Conservation (phyloP, 1,140 invertebrate species). For the Varroa destructor region DNA sequence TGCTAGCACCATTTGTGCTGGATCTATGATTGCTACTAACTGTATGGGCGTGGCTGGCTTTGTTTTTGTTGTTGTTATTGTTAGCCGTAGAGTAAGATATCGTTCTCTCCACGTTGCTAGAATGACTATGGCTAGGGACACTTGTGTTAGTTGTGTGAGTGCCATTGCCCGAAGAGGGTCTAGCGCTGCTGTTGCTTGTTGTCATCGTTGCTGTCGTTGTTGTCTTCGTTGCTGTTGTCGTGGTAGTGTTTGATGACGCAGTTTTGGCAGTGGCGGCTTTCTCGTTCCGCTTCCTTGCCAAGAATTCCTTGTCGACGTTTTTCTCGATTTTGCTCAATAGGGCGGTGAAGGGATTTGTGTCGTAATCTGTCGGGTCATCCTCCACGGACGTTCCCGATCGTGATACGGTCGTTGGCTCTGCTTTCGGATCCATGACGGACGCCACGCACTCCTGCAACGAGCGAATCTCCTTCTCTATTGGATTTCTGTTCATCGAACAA, state of each 20-base stretch:
- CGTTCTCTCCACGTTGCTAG: too few relatives aligned
- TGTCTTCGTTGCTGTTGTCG: neutral
- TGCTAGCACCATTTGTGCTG: neutral
- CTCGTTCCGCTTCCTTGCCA: slow-evolving; percentile 26
- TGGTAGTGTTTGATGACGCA: neutral
- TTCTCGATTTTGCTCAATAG: slow-evolving; percentile 25
- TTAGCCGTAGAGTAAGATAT: neutral
- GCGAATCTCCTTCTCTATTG: slow-evolving; percentile 15
- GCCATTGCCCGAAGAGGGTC: neutral
- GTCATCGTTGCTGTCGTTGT: neutral
- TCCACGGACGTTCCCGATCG: neutral
- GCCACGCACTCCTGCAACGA: slow-evolving; percentile 18
- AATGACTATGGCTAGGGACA: too few relatives aligned
- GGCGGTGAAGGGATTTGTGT: slow-evolving; percentile 26
- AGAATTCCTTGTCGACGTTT: slow-evolving; percentile 27
- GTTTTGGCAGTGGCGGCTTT: slow-evolving; percentile 5
- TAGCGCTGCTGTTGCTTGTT: too few relatives aligned
- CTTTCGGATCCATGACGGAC: slow-evolving; percentile 6
- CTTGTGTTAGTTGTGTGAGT: too few relatives aligned
- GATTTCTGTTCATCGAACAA: neutral
- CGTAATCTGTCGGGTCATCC: slow-evolving; percentile 21
- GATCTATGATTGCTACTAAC: neutral
- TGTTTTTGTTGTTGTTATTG: neutral
- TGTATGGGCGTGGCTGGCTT: too few relatives aligned
- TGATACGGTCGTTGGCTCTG: neutral